phyloP scores from a whole-genome alignment of 2,888 invertebrate species.

The Hydraecia micacea region DNA sequence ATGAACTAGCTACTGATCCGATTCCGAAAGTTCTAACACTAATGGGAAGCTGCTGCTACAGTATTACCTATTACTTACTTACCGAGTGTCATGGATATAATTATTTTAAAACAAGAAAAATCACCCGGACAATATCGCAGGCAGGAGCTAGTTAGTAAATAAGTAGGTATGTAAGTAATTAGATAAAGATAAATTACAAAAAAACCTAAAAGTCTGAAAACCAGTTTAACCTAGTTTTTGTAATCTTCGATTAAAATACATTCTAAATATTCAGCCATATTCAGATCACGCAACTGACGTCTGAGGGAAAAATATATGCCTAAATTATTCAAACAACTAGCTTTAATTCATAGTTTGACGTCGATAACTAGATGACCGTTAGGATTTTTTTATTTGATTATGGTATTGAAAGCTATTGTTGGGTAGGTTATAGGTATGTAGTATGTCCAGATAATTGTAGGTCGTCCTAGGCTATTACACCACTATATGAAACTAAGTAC shows the following conservation, averaged over 20 bases:
- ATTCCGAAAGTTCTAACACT: neutral
- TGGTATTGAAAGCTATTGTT: neutral
- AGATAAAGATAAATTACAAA: neutral
- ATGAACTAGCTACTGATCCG: neutral
- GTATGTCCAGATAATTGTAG: neutral
- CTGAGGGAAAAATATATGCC: neutral
- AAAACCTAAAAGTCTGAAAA: neutral
- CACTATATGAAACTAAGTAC: neutral
- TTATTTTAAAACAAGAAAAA: neutral
- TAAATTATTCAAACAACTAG: neutral
- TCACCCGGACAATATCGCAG: neutral
- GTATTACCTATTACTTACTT: neutral
- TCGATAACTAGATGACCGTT: neutral
- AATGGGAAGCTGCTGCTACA: neutral
- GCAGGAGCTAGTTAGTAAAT: neutral
- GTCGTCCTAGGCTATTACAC: neutral
- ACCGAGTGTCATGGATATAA: neutral
- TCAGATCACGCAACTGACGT: neutral
- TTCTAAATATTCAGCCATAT: neutral
- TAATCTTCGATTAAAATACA: neutral
- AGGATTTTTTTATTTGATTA: no score
- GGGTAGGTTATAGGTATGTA: neutral
- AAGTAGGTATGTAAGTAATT: no score
- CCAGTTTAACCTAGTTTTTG: neutral
- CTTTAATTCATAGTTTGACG: conserved; percentile 3